Percentiles rank a stretch among this genome's conserved stretches.
Conservation (phyloP, 2,113 vertebrate species). For the Climacteris rufus region DNA sequence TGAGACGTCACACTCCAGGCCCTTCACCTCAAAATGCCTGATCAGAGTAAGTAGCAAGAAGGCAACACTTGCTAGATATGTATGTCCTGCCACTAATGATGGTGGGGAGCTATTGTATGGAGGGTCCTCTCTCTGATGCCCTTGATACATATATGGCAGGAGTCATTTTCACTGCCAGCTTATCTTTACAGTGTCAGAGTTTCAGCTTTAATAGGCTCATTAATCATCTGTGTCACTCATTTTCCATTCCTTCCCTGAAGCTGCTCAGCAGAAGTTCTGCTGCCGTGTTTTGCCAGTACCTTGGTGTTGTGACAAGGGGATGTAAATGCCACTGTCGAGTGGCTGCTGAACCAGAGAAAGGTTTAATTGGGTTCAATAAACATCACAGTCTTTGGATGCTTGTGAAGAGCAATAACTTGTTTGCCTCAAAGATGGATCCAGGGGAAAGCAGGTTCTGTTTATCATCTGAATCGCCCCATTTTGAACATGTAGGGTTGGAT, state of each 20-base stretch:
- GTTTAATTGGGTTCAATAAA: conserved; percentile 40
- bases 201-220: conserved; percentile 61
- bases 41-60: not conserved
- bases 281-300: conserved; percentile 22
- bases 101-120: not conserved
- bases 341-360: conserved; percentile 3
- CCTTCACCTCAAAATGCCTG: conserved; percentile 34
- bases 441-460: not conserved
- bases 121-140: conserved; percentile 43
- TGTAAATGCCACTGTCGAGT: conserved; percentile 15
- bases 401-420: not conserved
- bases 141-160: conserved; percentile 26
- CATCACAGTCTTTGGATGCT: not conserved
- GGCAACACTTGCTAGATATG: not conserved
- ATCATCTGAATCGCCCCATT: not conserved
- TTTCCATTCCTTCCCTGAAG: conserved; percentile 44
- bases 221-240: conserved; percentile 63
- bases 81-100: conserved; percentile 17
- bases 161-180: conserved; percentile 59
- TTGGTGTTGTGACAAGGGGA: conserved; percentile 28
- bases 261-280: conserved; percentile 46
- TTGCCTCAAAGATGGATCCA: not conserved
- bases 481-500: not conserved
- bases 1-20: not conserved
- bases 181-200: conserved; percentile 62